These are phyloP conservation scores for Cephus sareptanus DNA, from an alignment of 2,888 invertebrate genomes.

Conservation along the genomic window DNA sequence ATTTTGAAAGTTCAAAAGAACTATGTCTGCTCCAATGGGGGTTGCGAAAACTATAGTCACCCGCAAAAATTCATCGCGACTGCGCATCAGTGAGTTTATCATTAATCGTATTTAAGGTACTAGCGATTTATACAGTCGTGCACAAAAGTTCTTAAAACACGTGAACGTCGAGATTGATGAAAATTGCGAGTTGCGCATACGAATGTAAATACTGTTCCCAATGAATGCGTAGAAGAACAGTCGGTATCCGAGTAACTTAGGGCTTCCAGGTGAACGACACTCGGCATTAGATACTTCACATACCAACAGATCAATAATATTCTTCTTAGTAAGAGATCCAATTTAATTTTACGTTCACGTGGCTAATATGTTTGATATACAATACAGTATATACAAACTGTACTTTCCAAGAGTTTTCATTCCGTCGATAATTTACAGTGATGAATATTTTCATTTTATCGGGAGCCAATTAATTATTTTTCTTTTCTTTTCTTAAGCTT, in stretches of 20 bases:
- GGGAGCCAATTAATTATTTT: background rate
- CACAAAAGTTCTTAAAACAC: background rate
- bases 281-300: background rate
- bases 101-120: background rate
- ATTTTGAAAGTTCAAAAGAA: background rate
- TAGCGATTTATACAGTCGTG: background rate
- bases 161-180: background rate
- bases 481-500: background rate
- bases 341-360: background rate
- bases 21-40: background rate
- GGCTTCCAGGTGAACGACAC: slow-evolving; percentile 10
- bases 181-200: background rate
- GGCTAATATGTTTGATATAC: background rate
- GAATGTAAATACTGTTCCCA: slow-evolving; percentile 5
- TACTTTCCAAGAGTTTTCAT: too few relatives aligned
- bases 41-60: background rate
- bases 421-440: too few relatives aligned
- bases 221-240: background rate
- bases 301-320: background rate
- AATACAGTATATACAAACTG: too few relatives aligned
- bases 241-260: slow-evolving; percentile 4
- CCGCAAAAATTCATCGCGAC: background rate
- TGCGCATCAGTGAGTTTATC: background rate
- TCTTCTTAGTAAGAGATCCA: background rate
- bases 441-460: background rate